Base-by-base conservation (phyloP, 2,113 vertebrate species). In the Parus major region DNA sequence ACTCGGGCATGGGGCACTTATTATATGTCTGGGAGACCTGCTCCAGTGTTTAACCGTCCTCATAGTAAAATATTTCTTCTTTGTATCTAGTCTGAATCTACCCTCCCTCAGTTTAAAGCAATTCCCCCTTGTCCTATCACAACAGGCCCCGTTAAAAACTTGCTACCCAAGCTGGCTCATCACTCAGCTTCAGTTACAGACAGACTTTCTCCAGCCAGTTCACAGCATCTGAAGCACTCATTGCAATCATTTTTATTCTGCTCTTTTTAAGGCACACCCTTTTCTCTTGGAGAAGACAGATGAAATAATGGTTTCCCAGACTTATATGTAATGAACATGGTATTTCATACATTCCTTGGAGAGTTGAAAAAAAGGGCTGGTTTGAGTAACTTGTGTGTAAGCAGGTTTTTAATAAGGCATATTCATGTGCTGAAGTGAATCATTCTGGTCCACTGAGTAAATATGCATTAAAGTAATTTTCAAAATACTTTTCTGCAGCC, bases 381-480 rank as follows among this genome's bases (percentile, higher is more conserved):
- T 69, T 95, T 93, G 65, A 52, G 86, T 93, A 96, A 93, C 59
- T 85, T 96, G 64, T 81, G 83, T 88, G 94, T 88, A 95, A 96
- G 90, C 93, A 95, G 73, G 73, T 89, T 97, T 95, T 97, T 96
- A 95, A 96, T 83, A 96, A 96, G 93, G 92, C 60, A 77, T 68
- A 86, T 96, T 91, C 83, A 52, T 82, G 78, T 94, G 93, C 85
- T 59, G 60, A 81, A 88, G 82, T 76, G 83, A 97, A 93, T 94
- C 82, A 95, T 97, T 97, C 93, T 72, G 73, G 95, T 93, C 95
- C 96, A 96, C 89, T 98, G 96, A 93, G 95, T 97, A 97, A 97
- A 97, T 95, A 97, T 31, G 59, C 96, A 96, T 97, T 97, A 94
- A 95, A 97, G 96, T 95, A 92, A 97, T 98, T 97, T 97, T 94